These are phyloP conservation scores for Adelosebastes latens DNA, from an alignment of 2,797 vertebrate species.

Conservation along the genomic window DNA sequence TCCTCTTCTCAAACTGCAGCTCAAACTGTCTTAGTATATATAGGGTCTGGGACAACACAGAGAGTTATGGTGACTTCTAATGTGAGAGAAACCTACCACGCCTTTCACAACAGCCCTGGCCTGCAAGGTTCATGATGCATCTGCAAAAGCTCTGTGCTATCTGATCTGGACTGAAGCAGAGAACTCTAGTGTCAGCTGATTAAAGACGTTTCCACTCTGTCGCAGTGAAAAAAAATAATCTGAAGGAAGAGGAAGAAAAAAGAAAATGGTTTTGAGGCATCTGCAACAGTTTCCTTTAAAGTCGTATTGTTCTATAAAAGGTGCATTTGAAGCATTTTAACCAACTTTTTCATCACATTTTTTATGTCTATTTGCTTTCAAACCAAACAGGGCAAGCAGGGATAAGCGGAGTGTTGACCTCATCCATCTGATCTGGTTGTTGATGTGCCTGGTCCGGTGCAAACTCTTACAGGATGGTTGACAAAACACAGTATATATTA, in stretches of 20 bases:
- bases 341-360: not conserved
- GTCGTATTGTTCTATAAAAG: not conserved
- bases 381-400: not conserved
- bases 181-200: not conserved
- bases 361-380: not conserved
- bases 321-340: constrained; percentile 18
- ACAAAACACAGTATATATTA: not conserved
- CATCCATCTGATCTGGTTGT: not conserved
- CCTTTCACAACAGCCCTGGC: not conserved
- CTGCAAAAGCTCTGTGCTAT: not conserved
- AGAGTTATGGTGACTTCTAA: not conserved
- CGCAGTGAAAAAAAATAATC: not conserved
- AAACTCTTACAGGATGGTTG: constrained; percentile 7
- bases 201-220: not conserved
- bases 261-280: constrained; percentile 29
- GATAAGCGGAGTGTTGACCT: not conserved
- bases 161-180: not conserved
- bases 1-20: not conserved
- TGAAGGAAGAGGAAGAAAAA: constrained; percentile 48
- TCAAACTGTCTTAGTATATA: not conserved
- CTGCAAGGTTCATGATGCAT: not conserved
- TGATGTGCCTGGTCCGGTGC: not conserved
- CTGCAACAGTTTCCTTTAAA: constrained; percentile 7
- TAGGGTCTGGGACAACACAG: not conserved
- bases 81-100: not conserved